phyloP scores from a whole-genome alignment of 1,140 invertebrate genomes.

The Drosophila pruinosa region DNA sequence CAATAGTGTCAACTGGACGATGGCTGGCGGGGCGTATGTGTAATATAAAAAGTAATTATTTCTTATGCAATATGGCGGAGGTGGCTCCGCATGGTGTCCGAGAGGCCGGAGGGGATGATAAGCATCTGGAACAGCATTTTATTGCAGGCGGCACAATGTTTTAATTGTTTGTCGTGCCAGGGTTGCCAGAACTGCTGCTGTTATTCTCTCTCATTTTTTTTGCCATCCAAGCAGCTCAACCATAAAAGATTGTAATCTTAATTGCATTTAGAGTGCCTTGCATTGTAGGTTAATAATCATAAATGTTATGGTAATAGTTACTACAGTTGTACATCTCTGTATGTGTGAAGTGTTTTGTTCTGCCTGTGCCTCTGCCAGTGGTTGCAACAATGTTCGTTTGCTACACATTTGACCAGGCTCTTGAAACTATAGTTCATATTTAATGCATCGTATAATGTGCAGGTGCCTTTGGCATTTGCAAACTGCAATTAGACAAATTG shows the following conservation, averaged over 20 bases:
- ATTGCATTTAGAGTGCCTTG: constrained; percentile 81
- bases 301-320: constrained; percentile 79
- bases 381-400: constrained; percentile 47
- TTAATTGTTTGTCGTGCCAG: constrained; percentile 75
- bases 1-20: constrained; percentile 62
- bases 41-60: constrained; percentile 81
- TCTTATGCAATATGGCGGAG: constrained; percentile 77
- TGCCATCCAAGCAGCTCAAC: constrained; percentile 46
- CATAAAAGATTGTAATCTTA: constrained; percentile 80
- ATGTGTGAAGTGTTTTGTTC: constrained; percentile 48
- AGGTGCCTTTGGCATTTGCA: not conserved
- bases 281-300: constrained; percentile 81
- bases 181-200: constrained; percentile 44
- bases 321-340: constrained; percentile 39
- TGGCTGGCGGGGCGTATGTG: constrained; percentile 57
- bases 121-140: constrained; percentile 78
- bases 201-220: constrained; percentile 2
- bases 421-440: constrained; percentile 41
- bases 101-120: constrained; percentile 33
- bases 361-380: too few species aligned
- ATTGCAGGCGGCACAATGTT: constrained; percentile 71
- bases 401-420: constrained; percentile 7
- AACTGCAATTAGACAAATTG: constrained; percentile 50
- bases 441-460: constrained; percentile 32
- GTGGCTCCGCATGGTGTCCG: not conserved